Evolutionary conservation across 2,888 invertebrate genomes (phyloP), one percentile per base, ranked within the genome.

Genomic region (Eupsilia transversa): DNA sequence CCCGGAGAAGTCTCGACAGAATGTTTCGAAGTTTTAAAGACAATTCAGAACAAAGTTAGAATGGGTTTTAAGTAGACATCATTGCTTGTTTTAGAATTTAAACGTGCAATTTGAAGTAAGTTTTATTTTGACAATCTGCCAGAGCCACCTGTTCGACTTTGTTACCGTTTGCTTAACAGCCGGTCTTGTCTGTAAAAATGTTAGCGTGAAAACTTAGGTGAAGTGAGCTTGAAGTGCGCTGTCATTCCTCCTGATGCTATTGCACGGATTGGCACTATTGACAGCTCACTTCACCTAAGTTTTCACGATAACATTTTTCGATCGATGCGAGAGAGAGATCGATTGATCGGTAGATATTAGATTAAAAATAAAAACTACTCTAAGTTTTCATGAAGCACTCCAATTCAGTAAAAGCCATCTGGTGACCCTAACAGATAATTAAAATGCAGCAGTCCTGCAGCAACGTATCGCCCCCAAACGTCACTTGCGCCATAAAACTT

Each of bases 401-500:
- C 27, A 41, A n/a, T 69, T 43, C 43, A 56, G 56, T 3, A 1
- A 43, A 27, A 27, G 27, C 68, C 69, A 70, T 72, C 75, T 70
- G 84, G 61, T 23, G 68, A 46, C 82, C 84, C 84, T 88, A 76
- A 60, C 66, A 72, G 70, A 76, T 83, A 87, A 88, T 88, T 86
- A 88, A 82, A 87, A 85, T 82, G 77, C 84, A 82, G 71, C 80
- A 81, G 76, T 83, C 67, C 81, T 85, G 79, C 60, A 74, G 61
- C 64, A 74, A 72, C 80, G 80, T 84, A 82, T 82, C 83, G 82
- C 76, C 82, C 80, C 83, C 80, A 79, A 84, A 77, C 89, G 88
- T 92, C 91, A 91, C 84, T 90, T 86, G 84, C 92, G 80, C 92
- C 93, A 92, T 95, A 95, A 94, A 94, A 93, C 93, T 94, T 91